These are phyloP conservation scores for Brachyptera putata DNA, from an alignment of 2,888 invertebrate species.

Conservation along the genomic window DNA sequence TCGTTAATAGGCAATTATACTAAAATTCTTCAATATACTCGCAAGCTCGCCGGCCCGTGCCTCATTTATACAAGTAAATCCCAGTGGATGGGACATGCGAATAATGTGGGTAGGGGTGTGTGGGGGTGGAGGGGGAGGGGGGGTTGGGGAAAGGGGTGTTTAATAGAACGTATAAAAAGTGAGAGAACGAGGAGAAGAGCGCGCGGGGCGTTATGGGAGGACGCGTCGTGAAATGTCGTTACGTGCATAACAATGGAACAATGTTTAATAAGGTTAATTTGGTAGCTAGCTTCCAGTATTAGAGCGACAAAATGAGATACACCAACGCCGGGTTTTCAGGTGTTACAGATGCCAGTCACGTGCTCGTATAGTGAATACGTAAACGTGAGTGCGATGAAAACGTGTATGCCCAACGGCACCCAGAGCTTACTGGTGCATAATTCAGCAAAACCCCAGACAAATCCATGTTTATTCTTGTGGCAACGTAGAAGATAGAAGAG, in stretches of 20 bases:
- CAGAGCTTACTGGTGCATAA: not conserved
- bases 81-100: not conserved
- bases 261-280: constrained; percentile 31
- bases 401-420: not conserved
- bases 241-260: constrained; percentile 26
- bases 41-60: not conserved
- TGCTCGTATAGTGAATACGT: not conserved
- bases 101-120: not conserved
- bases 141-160: not conserved
- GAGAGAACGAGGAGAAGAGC: constrained; percentile 16
- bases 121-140: not conserved
- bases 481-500: not conserved
- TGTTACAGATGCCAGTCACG: constrained; percentile 22
- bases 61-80: constrained; percentile 9
- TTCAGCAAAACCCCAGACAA: not conserved
- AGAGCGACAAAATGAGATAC: constrained; percentile 7
- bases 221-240: constrained; percentile 13
- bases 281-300: not conserved
- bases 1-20: constrained; percentile 21
- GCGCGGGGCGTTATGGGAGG: constrained; percentile 23
- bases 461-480: constrained; percentile 5
- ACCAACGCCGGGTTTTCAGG: not conserved
- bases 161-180: constrained; percentile 23
- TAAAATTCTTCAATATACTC: constrained; percentile 14
- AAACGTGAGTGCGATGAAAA: not conserved